Conservation (phyloP, 1,140 invertebrate species). For the Tetranychus cinnabarinus region DNA sequence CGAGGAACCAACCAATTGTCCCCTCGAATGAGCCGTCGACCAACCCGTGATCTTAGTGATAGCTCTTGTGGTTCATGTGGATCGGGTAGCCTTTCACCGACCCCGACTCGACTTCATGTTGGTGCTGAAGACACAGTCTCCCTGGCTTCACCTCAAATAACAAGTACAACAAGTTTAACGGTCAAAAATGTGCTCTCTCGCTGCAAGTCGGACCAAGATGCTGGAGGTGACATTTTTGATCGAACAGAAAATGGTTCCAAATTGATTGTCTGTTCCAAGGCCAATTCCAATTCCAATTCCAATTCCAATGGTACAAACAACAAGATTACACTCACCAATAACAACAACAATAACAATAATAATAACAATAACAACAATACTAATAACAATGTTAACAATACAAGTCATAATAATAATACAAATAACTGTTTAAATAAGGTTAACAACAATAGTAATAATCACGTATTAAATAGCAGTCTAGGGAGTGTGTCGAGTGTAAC, state of each 20-base stretch:
- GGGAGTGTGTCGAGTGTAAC: too few relatives aligned
- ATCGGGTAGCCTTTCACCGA: conserved; percentile 38
- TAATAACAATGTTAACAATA: too few relatives aligned
- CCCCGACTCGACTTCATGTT: conserved; percentile 12
- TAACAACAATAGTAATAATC: too few relatives aligned
- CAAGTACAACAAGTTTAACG: background rate
- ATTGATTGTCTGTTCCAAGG: background rate
- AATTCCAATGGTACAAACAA: background rate
- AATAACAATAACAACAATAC: background rate
- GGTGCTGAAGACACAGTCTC: conserved; percentile 11
- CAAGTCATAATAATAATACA: too few relatives aligned
- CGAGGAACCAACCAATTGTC: conserved; percentile 20
- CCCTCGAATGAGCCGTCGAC: conserved; percentile 34
- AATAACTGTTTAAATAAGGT: too few relatives aligned
- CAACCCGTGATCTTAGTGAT: conserved; percentile 39
- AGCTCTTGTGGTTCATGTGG: conserved; percentile 58
- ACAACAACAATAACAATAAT: background rate
- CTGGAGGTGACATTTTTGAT: conserved; percentile 13
- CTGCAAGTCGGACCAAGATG: conserved; percentile 16
- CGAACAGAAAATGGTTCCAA: conserved; percentile 10
- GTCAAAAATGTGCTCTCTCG: conserved; percentile 9
- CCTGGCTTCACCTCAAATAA: background rate
- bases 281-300: background rate
- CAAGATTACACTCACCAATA: background rate
- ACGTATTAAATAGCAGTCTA: too few relatives aligned